Conservation (phyloP, 2,113 vertebrate species). For the Sceloporus tristichus region DNA sequence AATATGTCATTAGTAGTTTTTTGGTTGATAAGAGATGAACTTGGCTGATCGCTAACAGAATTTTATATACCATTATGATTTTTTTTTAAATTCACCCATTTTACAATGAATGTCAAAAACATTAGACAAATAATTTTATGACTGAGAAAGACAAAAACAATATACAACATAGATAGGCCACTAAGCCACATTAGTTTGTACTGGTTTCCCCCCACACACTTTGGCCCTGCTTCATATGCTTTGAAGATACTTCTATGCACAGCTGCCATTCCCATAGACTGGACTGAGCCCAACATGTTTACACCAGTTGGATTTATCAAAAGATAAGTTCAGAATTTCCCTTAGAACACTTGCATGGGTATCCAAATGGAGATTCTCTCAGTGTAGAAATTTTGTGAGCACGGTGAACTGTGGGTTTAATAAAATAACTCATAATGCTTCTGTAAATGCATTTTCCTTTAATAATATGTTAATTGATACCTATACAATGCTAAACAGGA, state of each 20-base stretch:
- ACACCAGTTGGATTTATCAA: neutral
- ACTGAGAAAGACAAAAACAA: too few species aligned
- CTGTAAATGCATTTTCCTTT: constrained; percentile 8
- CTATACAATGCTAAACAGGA: constrained; percentile 58
- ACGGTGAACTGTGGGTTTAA: neutral
- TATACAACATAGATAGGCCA: too few species aligned
- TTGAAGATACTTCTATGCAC: neutral
- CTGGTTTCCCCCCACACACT: too few species aligned
- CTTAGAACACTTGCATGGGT: neutral
- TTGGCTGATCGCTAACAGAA: too few species aligned
- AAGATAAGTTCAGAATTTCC: neutral
- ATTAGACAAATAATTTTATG: too few species aligned
- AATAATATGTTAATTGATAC: constrained; percentile 25
- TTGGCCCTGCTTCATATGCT: neutral
- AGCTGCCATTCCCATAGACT: neutral
- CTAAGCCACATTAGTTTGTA: too few species aligned
- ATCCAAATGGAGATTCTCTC: neutral
- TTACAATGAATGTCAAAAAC: too few species aligned
- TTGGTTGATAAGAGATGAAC: too few species aligned
- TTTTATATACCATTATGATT: too few species aligned
- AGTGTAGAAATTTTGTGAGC: neutral
- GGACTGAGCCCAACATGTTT: neutral
- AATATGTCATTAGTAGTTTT: too few species aligned
- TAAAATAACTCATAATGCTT: neutral
- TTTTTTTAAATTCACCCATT: too few species aligned